Conservation (phyloP, 2,797 vertebrate genomes). For the Pygocentrus nattereri region DNA sequence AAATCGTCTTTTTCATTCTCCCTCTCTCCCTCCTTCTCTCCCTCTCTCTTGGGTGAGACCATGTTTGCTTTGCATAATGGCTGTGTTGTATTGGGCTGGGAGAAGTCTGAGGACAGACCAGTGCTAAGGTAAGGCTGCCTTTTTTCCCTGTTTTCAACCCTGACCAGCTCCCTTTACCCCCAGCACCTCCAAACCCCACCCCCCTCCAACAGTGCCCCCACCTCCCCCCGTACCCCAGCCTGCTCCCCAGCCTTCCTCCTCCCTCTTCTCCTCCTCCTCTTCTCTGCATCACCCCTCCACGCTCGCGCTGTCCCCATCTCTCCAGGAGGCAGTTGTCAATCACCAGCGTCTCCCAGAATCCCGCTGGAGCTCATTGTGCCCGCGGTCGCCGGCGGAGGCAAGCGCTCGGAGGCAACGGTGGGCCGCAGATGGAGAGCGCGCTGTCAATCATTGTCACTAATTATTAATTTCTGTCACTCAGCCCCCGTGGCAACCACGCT, state of each 20-base stretch:
- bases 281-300: constrained; percentile 63
- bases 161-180: constrained; percentile 62
- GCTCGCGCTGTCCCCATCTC: constrained; percentile 82
- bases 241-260: constrained; percentile 55
- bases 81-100: constrained; percentile 42
- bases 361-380: constrained; percentile 96
- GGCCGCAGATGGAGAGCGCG: constrained; percentile 92
- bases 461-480: constrained; percentile 99
- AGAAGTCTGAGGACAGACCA: constrained; percentile 59
- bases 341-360: constrained; percentile 87
- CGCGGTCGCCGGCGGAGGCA: constrained; percentile 90
- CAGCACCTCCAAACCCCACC: constrained; percentile 60
- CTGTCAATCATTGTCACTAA: constrained; percentile 99
- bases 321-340: constrained; percentile 99
- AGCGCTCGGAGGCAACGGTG: constrained; percentile 90
- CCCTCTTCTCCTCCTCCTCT: constrained; percentile 67
- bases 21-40: constrained; percentile 64
- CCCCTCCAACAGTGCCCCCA: constrained; percentile 33
- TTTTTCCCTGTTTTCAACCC: constrained; percentile 35
- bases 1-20: constrained; percentile 59
- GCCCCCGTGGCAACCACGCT: constrained; percentile 88
- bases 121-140: constrained; percentile 54
- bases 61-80: constrained; percentile 77
- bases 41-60: constrained; percentile 65
- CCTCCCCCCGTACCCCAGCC: constrained; percentile 61